A percentile compares a stretch with the other conserved stretches of the same genome.
phyloP scores from a whole-genome alignment of 2,113 vertebrate species.

The Chlamydotis undulata region DNA sequence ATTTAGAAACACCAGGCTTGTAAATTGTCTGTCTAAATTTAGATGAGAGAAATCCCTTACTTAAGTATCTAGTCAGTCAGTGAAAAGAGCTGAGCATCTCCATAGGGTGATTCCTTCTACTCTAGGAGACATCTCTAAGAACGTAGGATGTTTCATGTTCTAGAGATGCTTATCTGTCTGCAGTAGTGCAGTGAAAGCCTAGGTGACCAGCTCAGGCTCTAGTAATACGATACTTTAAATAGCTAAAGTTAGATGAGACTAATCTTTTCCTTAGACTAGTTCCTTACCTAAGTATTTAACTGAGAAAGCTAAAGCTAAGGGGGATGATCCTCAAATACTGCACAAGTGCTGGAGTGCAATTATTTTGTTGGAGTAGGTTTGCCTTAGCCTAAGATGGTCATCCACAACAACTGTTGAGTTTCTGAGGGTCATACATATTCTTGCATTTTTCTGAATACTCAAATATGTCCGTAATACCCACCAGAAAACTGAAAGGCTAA shows the following conservation, averaged over 20 bases:
- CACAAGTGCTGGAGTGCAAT: background rate
- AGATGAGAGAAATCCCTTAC: background rate
- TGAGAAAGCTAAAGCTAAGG: background rate
- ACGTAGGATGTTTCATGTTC: background rate
- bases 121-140: background rate
- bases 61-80: background rate
- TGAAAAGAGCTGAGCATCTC: background rate
- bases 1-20: background rate
- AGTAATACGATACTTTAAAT: background rate
- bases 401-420: background rate
- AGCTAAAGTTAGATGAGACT: background rate
- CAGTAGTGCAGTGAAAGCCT: background rate
- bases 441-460: background rate
- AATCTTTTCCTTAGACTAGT: background rate
- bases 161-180: background rate
- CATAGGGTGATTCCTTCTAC: background rate
- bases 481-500: background rate
- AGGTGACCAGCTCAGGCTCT: background rate
- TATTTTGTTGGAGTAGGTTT: background rate
- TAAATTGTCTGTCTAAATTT: conserved; percentile 2
- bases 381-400: background rate
- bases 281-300: background rate
- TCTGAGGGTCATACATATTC: background rate
- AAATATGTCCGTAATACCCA: background rate
- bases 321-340: background rate